A percentile compares a stretch with the other conserved stretches of the same genome.
These are phyloP conservation scores for Drosophila barbarae DNA, from an alignment of 2,888 invertebrate species.

Conservation along the genomic window DNA sequence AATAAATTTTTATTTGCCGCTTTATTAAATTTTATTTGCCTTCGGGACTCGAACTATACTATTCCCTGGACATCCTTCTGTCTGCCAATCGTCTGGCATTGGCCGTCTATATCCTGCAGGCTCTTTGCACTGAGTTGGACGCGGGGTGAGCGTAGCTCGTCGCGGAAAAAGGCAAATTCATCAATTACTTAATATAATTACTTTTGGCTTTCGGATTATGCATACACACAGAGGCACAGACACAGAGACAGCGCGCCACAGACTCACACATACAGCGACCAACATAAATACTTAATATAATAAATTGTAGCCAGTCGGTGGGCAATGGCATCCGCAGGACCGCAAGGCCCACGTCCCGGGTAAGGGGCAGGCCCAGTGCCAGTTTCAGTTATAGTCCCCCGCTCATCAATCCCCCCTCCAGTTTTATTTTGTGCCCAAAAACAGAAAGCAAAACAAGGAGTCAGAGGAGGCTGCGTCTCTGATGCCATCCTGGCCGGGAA, in stretches of 20 bases:
- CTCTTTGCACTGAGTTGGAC: neutral
- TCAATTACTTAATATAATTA: conserved; percentile 77
- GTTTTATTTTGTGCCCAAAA: conserved; percentile 32
- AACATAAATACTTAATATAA: conserved; percentile 76
- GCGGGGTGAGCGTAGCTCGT: conserved; percentile 15
- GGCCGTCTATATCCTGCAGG: neutral
- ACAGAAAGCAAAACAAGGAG: conserved; percentile 19
- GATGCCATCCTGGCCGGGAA: conserved; percentile 16
- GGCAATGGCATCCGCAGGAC: conserved; percentile 52
- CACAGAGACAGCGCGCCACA: conserved; percentile 8
- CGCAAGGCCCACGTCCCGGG: conserved; percentile 16
- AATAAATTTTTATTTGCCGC: conserved; percentile 71
- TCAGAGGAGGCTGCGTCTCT: conserved; percentile 8
- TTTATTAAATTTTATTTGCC: conserved; percentile 69
- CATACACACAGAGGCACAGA: conserved; percentile 52
- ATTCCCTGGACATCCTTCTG: conserved; percentile 24
- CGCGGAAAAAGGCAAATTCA: conserved; percentile 74
- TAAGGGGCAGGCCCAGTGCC: neutral
- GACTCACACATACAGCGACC: conserved; percentile 27
- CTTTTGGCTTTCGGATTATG: conserved; percentile 77
- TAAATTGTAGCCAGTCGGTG: conserved; percentile 73
- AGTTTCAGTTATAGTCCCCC: conserved; percentile 10
- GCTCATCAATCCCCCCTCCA: conserved; percentile 3
- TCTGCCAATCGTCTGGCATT: conserved; percentile 39
- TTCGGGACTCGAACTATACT: conserved; percentile 16